Evolutionary conservation across 2,797 vertebrate species (phyloP), one percentile per base, ranked within the genome.

Genomic region (Astyanax mexicanus): DNA sequence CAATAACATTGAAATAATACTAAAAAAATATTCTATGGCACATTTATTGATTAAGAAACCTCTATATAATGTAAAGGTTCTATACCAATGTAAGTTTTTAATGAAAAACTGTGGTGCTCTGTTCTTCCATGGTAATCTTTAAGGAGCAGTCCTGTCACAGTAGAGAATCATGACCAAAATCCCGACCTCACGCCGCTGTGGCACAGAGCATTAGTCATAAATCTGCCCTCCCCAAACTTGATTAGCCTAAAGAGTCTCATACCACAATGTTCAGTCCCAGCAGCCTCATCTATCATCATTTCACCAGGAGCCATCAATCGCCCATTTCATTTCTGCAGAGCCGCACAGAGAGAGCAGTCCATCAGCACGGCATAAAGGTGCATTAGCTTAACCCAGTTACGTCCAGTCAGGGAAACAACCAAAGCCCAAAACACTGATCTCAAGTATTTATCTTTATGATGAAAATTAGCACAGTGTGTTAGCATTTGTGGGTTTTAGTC

Each of bases 321-420:
- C 69, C 54, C 61, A 57, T 79, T 71, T 75, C 73, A 75, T 78
- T 57, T 68, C 68, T 49, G 66, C 32, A 69, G 13, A 12, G 23
- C 74, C 37, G 27, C 27, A 11, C 58, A 58, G 70, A 17, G 23
- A 38, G 52, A 52, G 51, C 25, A 23, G n/a, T 23, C 6, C 47
- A 10, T 19, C 65, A 54, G 35, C 25, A n/a, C 27, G 52, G 45
- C 67, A 27, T 38, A 23, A 64, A 73, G 78, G 27, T 71, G 37
- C 69, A 81, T 84, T 78, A 83, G 51, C 11, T 21, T 58, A 77
- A 83, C 57, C 72, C 35, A 58, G 72, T 81, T 82, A 67, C 6
- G 44, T 25, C 55, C 69, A 49, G n/a, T 29, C 6, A 38, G 32
- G 25, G 12, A 72, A 44, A 1, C 51, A 61, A 21, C 52, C 25